Conservation (phyloP, 64 coral and sea anemone genomes). For the Actinia equina region DNA sequence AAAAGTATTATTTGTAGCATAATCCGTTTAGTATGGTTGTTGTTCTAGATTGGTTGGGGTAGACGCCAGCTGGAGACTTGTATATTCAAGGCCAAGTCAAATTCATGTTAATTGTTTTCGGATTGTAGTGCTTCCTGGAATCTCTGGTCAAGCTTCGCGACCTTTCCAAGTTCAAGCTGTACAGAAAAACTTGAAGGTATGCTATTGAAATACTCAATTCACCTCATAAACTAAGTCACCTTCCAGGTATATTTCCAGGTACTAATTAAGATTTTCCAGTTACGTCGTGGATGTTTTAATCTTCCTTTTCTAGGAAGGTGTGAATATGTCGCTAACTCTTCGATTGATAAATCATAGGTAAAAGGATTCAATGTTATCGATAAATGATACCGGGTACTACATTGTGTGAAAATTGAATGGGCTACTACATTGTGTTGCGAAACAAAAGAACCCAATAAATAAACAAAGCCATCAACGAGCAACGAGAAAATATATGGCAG, state of each 20-base stretch:
- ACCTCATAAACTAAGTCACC: neutral
- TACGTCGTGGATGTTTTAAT: neutral
- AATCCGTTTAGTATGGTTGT: neutral
- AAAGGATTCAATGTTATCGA: too few species aligned
- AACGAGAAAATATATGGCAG: too few species aligned
- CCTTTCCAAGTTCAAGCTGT: neutral
- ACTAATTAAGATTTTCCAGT: conserved; percentile 9
- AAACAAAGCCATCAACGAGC: too few species aligned
- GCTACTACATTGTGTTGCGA: too few species aligned
- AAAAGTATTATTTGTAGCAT: neutral
- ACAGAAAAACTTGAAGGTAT: neutral
- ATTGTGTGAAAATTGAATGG: too few species aligned
- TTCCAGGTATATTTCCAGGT: conserved; percentile 13
- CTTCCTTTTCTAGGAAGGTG: neutral
- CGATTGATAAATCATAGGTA: too few species aligned
- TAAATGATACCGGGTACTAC: too few species aligned
- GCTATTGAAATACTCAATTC: neutral
- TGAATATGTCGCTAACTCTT: neutral
- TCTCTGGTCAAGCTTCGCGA: neutral
- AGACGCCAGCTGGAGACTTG: neutral
- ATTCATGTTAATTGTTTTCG: neutral
- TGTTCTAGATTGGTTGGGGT: neutral
- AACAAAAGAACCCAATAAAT: too few species aligned
- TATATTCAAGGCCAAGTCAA: neutral
- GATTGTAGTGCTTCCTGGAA: neutral